A percentile compares a stretch with the other conserved stretches of the same genome.
Evolutionary conservation across 2,113 vertebrate species (phyloP).

Genomic region (Noturus placidus): DNA sequence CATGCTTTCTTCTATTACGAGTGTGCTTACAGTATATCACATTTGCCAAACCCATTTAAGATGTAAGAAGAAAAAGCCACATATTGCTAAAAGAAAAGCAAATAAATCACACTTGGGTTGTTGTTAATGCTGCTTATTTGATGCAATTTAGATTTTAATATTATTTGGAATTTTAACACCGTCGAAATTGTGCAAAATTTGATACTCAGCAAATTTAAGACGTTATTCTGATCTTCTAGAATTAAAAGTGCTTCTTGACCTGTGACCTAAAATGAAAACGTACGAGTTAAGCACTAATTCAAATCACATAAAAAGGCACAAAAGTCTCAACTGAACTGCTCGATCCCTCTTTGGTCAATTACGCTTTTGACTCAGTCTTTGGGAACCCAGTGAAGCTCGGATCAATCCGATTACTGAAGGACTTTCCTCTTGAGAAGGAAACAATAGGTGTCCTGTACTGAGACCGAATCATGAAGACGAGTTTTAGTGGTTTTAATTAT

Average conservation of each 20-base stretch:
- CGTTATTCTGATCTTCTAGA: not conserved
- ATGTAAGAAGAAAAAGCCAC: not conserved
- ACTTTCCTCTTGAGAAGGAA: slow-evolving; percentile 56
- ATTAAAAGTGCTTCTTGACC: not conserved
- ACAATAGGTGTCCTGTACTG: slow-evolving; percentile 50
- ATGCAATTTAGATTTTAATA: not conserved
- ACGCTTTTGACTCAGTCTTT: not conserved
- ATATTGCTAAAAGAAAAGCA: not conserved
- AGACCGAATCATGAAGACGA: slow-evolving; percentile 45
- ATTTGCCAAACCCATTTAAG: not conserved
- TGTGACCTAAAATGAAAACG: not conserved
- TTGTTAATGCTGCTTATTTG: not conserved
- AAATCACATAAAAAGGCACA: not conserved
- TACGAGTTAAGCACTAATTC: not conserved
- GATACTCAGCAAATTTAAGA: no score
- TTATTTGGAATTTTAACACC: not conserved
- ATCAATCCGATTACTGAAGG: slow-evolving; percentile 70
- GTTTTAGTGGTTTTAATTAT: slow-evolving; percentile 16
- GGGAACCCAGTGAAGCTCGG: slow-evolving; percentile 52
- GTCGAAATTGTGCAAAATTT: not conserved
- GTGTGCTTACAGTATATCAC: not conserved
- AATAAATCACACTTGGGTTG: not conserved
- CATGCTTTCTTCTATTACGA: not conserved
- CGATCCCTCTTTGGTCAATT: not conserved
- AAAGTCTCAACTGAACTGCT: not conserved